Conservation (phyloP, 2,797 vertebrate genomes). For the Pelobates cultripes region DNA sequence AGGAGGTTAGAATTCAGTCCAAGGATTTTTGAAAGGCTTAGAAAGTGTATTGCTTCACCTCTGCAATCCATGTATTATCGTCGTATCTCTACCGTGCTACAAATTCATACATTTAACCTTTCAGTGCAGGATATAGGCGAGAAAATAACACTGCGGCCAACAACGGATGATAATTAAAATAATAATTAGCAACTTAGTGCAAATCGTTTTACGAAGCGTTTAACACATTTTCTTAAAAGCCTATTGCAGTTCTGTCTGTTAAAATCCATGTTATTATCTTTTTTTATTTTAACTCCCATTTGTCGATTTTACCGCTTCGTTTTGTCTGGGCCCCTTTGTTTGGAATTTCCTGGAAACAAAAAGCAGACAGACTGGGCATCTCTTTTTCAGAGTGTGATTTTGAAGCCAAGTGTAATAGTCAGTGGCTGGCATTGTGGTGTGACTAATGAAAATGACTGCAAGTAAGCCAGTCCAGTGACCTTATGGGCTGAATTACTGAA, state of each 20-base stretch:
- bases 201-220: slow-evolving; percentile 39
- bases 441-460: not conserved
- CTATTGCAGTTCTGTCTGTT: slow-evolving; percentile 33
- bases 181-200: slow-evolving; percentile 52
- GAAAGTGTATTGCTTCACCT: too few species aligned
- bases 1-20: too few species aligned
- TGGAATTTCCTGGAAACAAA: slow-evolving; percentile 11
- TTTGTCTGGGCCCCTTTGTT: not conserved
- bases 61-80: too few species aligned
- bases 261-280: not conserved
- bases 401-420: slow-evolving; percentile 39
- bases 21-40: too few species aligned
- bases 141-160: slow-evolving; percentile 30
- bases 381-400: slow-evolving; percentile 7
- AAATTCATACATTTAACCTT: slow-evolving; percentile 23
- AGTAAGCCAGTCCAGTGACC: not conserved
- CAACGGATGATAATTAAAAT: slow-evolving; percentile 54
- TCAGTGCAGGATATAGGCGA: slow-evolving; percentile 18
- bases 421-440: slow-evolving; percentile 29
- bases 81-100: not conserved
- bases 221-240: slow-evolving; percentile 53
- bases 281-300: not conserved
- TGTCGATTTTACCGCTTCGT: slow-evolving; percentile 24
- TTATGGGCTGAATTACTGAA: not conserved
- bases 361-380: slow-evolving; percentile 27